Conservation (phyloP, 2,888 invertebrate species). For the Agrilus cyanescens region DNA sequence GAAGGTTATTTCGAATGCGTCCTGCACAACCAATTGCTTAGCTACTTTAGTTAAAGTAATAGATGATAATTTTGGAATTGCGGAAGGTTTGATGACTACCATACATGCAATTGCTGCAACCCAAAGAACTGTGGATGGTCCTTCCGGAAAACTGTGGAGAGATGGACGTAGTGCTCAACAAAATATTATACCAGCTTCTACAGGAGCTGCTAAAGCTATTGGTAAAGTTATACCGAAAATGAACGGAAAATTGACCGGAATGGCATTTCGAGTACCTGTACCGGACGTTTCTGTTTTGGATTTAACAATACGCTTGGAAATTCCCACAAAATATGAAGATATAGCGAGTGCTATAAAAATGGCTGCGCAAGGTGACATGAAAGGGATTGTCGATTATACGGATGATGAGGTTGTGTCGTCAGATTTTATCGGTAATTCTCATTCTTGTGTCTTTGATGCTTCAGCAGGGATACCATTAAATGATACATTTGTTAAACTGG, state of each 20-base stretch:
- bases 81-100: slow-evolving; percentile 94
- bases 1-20: slow-evolving; percentile 82
- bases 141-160: slow-evolving; percentile 89
- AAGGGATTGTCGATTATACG: no score
- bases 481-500: no score
- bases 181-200: slow-evolving; percentile 98
- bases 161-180: slow-evolving; percentile 97
- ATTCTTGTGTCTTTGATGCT: background rate
- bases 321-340: no score
- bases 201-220: slow-evolving; percentile 98
- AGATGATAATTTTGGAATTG: slow-evolving; percentile 89
- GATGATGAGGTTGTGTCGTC: background rate
- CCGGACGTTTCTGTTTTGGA: slow-evolving; percentile 98
- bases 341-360: no score
- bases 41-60: slow-evolving; percentile 96
- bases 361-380: no score
- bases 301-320: slow-evolving; percentile 49
- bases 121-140: slow-evolving; percentile 95
- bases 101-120: slow-evolving; percentile 96
- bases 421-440: background rate
- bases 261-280: slow-evolving; percentile 98
- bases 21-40: slow-evolving; percentile 97
- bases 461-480: no score
- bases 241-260: slow-evolving; percentile 96
- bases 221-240: slow-evolving; percentile 97